Evolutionary conservation across 2,888 invertebrate species (phyloP), one percentile per base, ranked within the genome.

Genomic region (Glomeris marginata): DNA sequence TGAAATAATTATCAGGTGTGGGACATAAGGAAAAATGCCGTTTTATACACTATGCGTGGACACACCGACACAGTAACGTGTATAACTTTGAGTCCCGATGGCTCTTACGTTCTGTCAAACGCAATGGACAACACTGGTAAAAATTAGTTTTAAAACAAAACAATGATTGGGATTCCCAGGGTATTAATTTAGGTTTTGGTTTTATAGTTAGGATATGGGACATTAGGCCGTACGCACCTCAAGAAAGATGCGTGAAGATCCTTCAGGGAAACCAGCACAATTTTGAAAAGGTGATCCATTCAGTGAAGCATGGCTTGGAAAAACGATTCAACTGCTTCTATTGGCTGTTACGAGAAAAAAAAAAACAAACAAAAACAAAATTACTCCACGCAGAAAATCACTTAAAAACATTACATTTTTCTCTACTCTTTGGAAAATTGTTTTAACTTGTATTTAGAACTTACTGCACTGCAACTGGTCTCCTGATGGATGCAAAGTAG

Each of bases 41-140:
- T 90, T 44, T 67, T 86, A 0, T 88, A 88, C 63, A 78, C 77
- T 57, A 74, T 99, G 62, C 78, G 82, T 58, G 98, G 98, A 0
- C 98, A 99, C 61, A 81, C 85, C 0, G 98, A 99, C 63, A 91
- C 95, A 0, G 77, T 98, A 5, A 99, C 98, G 6, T 92, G 74
- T 1, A 55, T 98, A 57, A 74, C 84, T 1, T 70, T 94, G 11
- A 88, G 87, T 53, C 73, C 74, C 22, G 72, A 74, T 58, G 75
- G 74, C 1, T 69, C 68, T 33, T 94, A 91, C 65, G 74, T 98
- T 11, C 72, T 98, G 15, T 87, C 94, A 0, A 98, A 97, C 72
- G 77, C 90, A 0, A 97, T 98, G 95, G 98, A 99, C 67, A 87
- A 85, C 63, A 85, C 90, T 22, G 63, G 72, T 72, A 56, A 59